These are phyloP conservation scores for Clavelina lepadiformis DNA, from an alignment of 23 tunicate species.

Conservation along the genomic window DNA sequence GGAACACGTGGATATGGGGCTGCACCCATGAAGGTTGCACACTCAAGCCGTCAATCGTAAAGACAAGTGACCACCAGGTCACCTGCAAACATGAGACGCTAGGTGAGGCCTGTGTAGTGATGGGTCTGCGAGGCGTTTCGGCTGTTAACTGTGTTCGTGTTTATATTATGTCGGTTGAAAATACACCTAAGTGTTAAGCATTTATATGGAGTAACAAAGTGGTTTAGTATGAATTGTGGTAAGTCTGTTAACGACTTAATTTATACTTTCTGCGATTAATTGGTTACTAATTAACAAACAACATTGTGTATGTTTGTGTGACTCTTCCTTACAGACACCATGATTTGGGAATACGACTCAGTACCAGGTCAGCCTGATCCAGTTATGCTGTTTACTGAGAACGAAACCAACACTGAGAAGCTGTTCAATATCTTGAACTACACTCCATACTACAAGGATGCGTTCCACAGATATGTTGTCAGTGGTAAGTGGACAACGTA, in stretches of 20 bases:
- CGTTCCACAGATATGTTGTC: constrained; percentile 70
- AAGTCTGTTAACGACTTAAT: too few species aligned
- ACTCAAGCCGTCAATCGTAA: constrained; percentile 60
- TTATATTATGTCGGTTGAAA: too few species aligned
- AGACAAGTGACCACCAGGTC: constrained; percentile 23
- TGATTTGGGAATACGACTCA: constrained; percentile 51
- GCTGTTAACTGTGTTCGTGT: too few species aligned
- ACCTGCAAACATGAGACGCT: constrained; percentile 62
- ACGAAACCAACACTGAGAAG: constrained; percentile 72
- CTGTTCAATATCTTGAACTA: constrained; percentile 49
- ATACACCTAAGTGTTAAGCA: too few species aligned
- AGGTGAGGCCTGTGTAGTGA: constrained; percentile 25
- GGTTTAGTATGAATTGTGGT: too few species aligned
- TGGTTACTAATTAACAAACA: too few species aligned
- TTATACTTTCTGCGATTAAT: too few species aligned
- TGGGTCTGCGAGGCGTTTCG: background rate
- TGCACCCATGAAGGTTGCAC: constrained; percentile 92
- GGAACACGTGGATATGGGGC: constrained; percentile 97
- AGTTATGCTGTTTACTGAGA: constrained; percentile 63
- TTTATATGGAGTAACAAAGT: too few species aligned
- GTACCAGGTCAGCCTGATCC: constrained; percentile 24
- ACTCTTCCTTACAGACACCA: constrained; percentile 35
- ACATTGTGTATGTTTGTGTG: too few species aligned
- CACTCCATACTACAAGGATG: constrained; percentile 73
- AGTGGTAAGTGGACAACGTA: constrained; percentile 44